Conservation (phyloP, 2,113 vertebrate genomes). For the Falco punctatus region DNA sequence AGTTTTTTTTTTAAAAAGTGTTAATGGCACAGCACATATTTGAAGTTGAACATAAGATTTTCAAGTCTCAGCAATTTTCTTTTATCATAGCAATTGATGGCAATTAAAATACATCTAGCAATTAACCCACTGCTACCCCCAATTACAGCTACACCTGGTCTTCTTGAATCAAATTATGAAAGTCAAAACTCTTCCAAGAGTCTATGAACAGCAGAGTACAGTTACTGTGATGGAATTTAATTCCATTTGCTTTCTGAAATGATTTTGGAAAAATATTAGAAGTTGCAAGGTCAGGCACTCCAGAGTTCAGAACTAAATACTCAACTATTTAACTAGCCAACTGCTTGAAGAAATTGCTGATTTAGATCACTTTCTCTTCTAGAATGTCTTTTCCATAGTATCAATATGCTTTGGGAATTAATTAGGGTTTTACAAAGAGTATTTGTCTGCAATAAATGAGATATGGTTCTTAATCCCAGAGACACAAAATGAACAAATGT, state of each 20-base stretch:
- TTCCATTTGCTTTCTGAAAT: neutral
- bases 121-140: neutral
- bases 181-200: neutral
- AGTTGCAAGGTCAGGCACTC: neutral
- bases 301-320: neutral
- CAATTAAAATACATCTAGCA: neutral
- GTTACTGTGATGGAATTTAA: neutral
- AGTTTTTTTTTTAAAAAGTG: neutral
- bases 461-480: neutral
- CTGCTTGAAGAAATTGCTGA: neutral
- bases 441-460: neutral
- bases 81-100: neutral
- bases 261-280: neutral
- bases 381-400: neutral
- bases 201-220: neutral
- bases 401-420: neutral
- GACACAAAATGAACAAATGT: neutral
- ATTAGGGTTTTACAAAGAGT: neutral
- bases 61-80: neutral
- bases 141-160: neutral
- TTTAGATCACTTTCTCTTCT: neutral
- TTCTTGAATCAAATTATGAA: neutral
- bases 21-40: neutral
- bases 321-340: neutral
- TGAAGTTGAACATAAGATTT: neutral